Base-by-base conservation (phyloP, 2,113 vertebrate genomes). In the Oceanodroma tethys region DNA sequence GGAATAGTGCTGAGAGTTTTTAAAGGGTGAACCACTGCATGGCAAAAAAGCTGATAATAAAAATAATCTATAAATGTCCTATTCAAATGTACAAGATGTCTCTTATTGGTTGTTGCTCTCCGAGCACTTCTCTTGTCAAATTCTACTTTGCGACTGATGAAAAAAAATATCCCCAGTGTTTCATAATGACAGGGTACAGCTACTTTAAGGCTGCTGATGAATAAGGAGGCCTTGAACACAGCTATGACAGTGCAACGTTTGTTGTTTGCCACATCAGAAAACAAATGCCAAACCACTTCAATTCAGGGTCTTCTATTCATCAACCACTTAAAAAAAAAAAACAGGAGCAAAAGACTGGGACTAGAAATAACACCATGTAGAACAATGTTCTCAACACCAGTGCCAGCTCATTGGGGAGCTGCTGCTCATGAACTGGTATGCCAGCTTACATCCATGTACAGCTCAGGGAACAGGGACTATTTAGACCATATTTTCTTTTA, bases 281-380 rank as follows among this genome's bases (percentile, higher is more conserved):
- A 97, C 92, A 72, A 91, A 96, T 96, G 94, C 86, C 73, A 80
- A 98, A 94, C 89, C 82, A 97, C 95, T 95, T 97, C 81, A 90
- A 90, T 76, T 95, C 96, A 98, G 95, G 97, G 95, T 81, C 95
- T 96, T 93, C 90, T 95, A 98, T 98, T 96, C 94, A 97, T 97
- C 96, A 95, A 36, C 26, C n/a, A 6, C 10, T 72, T 47, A 5
- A 7, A n/a, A 73, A 25, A n/a, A 73, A 25, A 75, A 74, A 18
- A 30, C 29, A 74, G 32, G 27, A 85, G 48, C 29, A 32, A 81
- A 94, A 85, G 34, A 62, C 8, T 32, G 56, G 10, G 48, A 56
- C 18, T 53, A 70, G 45, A 93, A 91, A 93, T 52, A 92, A 70
- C 15, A 20, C 12, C 1, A 0, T 40, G 22, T 38, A n/a, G 86